These are phyloP conservation scores for Phylloscopus trochiloides DNA, from an alignment of 2,113 vertebrate species.

Conservation along the genomic window DNA sequence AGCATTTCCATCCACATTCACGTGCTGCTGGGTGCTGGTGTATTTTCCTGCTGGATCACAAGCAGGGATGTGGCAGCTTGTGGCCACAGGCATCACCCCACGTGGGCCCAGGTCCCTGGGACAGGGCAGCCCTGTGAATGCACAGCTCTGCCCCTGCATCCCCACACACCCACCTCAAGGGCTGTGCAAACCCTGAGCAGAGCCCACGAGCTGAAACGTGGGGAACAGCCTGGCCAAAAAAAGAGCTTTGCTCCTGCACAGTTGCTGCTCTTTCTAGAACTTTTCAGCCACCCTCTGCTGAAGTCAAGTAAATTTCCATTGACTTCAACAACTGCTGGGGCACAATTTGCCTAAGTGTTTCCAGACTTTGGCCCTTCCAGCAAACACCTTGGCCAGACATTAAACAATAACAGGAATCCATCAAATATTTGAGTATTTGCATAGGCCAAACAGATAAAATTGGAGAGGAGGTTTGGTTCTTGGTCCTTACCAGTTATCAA, in stretches of 20 bases:
- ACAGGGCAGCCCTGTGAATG: neutral
- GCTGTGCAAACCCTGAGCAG: neutral
- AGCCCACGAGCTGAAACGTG: neutral
- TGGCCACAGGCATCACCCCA: rapidly evolving
- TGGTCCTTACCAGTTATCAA: neutral
- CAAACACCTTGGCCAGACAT: neutral
- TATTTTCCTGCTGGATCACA: neutral
- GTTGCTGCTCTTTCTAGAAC: neutral
- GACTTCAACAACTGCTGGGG: neutral
- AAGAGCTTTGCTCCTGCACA: neutral
- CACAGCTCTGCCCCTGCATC: neutral
- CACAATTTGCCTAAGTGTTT: neutral
- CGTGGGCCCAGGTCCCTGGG: rapidly evolving
- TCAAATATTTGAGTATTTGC: neutral
- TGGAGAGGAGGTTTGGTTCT: neutral
- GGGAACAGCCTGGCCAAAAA: neutral
- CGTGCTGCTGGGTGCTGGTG: rapidly evolving
- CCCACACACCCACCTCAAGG: rapidly evolving
- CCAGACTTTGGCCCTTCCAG: conserved; percentile 1
- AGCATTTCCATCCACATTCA: neutral
- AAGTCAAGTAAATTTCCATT: conserved; percentile 9
- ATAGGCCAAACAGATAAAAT: neutral
- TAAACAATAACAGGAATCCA: neutral
- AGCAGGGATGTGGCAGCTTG: neutral
- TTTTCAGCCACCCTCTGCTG: neutral